phyloP scores from a whole-genome alignment of 2,797 vertebrate species.

The Pseudotriccus pelzelni region DNA sequence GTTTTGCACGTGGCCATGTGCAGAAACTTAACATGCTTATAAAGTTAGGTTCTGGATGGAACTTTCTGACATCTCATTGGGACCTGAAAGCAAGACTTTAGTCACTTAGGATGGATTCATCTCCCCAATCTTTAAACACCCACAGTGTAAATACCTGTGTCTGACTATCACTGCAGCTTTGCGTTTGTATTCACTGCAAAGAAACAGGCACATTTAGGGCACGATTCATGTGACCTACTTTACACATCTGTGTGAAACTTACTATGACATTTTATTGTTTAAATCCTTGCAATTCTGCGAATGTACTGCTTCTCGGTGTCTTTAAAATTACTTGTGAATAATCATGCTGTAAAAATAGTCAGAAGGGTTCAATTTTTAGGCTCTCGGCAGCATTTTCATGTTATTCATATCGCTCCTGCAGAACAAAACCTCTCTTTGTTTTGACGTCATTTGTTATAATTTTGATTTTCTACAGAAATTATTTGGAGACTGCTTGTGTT shows the following conservation, averaged over 20 bases:
- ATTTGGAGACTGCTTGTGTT: not conserved
- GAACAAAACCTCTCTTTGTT: not conserved
- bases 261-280: not conserved
- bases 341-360: not conserved
- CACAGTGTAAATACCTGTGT: not conserved
- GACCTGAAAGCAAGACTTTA: not conserved
- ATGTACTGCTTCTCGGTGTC: not conserved
- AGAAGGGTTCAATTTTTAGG: not conserved
- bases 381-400: not conserved
- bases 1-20: not conserved
- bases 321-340: not conserved
- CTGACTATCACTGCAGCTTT: not conserved
- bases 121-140: not conserved
- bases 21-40: not conserved
- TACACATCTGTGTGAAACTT: not conserved
- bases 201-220: constrained; percentile 4
- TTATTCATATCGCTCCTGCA: not conserved
- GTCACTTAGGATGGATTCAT: not conserved
- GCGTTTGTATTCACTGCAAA: not conserved
- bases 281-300: not conserved
- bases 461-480: not conserved
- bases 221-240: constrained; percentile 36
- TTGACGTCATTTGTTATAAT: not conserved
- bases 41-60: not conserved
- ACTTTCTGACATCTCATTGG: not conserved